These are phyloP conservation scores for Meiosimyza platycephala DNA, from an alignment of 2,888 invertebrate genomes.

Conservation along the genomic window DNA sequence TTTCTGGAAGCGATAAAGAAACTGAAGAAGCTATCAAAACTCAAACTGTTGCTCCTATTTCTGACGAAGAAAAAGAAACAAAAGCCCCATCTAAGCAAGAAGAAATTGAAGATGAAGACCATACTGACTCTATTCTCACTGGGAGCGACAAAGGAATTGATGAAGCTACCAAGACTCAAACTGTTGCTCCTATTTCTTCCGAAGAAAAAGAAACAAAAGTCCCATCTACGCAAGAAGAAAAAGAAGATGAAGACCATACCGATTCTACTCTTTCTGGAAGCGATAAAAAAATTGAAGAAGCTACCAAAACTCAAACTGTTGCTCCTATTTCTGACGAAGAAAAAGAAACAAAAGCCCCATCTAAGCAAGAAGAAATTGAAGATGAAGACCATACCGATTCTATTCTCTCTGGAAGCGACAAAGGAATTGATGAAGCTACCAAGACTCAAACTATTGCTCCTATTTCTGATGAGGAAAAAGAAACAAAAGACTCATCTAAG, in stretches of 20 bases:
- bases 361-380: neutral
- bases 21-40: conserved; percentile 4
- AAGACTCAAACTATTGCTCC: no score
- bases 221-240: neutral
- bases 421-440: no score
- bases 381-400: neutral
- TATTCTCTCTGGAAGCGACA: neutral
- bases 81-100: neutral
- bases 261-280: neutral
- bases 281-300: no score
- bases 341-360: neutral
- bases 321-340: neutral
- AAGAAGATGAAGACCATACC: neutral
- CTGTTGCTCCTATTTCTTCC: neutral
- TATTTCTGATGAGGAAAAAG: neutral
- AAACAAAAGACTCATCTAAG: neutral
- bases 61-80: neutral
- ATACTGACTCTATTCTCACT: neutral
- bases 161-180: no score
- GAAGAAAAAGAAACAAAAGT: neutral
- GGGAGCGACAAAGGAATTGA: no score
- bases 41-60: neutral
- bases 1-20: conserved; percentile 12
- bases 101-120: neutral
- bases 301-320: neutral